phyloP scores from a whole-genome alignment of 2,797 vertebrate species.

The Glyptemys insculpta region DNA sequence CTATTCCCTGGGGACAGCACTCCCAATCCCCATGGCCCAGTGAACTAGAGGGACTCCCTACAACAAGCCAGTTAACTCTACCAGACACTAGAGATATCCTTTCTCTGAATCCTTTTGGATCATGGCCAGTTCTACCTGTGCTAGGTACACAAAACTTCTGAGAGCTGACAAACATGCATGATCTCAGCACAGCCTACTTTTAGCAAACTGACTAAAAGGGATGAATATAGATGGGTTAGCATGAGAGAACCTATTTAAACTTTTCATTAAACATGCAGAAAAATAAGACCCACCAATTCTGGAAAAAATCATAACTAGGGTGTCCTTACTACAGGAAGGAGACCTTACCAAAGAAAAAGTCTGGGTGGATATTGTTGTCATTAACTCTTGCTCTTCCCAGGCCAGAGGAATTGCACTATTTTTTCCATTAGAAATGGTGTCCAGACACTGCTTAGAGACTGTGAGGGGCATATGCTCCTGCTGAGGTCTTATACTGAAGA shows the following conservation, averaged over 20 bases:
- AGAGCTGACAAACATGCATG: background rate
- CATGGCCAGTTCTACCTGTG: background rate
- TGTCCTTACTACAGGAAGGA: background rate
- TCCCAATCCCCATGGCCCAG: background rate
- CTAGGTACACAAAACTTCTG: background rate
- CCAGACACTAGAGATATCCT: background rate
- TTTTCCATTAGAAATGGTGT: background rate
- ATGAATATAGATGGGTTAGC: background rate
- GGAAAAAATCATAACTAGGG: background rate
- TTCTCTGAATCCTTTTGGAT: background rate
- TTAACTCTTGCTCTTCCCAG: background rate
- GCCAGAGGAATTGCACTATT: background rate
- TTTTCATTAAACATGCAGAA: background rate
- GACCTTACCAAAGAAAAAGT: background rate
- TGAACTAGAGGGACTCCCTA: background rate
- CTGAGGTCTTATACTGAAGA: background rate
- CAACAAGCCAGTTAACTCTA: background rate
- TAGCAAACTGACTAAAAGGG: background rate
- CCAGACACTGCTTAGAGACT: background rate
- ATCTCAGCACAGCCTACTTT: background rate
- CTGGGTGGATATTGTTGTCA: fast-evolving
- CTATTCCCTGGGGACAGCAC: background rate
- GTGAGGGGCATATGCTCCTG: fast-evolving
- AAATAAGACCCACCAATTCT: background rate
- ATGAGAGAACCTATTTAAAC: background rate